A percentile compares a stretch with the other conserved stretches of the same genome.
phyloP scores from a whole-genome alignment of 2,888 invertebrate genomes.

The Nomada goodeniana region DNA sequence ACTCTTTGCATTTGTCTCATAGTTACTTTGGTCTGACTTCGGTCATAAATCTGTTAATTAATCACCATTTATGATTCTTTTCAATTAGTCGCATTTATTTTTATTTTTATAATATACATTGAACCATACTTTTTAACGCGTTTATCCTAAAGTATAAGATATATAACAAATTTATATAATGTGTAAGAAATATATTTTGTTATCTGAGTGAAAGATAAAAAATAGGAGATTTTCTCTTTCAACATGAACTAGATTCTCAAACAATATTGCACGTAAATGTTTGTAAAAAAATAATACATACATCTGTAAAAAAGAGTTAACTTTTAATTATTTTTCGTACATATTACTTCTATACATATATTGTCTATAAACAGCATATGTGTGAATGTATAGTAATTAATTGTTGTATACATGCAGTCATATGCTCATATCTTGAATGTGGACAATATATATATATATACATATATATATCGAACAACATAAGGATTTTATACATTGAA shows the following conservation, averaged over 20 bases:
- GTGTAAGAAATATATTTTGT: constrained; percentile 53
- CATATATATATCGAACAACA: constrained; percentile 45
- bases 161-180: constrained; percentile 48
- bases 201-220: constrained; percentile 43
- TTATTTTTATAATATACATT: constrained; percentile 30
- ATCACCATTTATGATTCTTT: constrained; percentile 16
- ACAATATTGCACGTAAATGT: constrained; percentile 31
- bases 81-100: constrained; percentile 25
- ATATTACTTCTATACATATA: constrained; percentile 61
- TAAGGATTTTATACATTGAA: constrained; percentile 64
- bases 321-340: constrained; percentile 73
- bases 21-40: not conserved
- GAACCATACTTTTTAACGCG: constrained; percentile 32
- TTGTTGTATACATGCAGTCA: constrained; percentile 62
- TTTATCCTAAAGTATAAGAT: constrained; percentile 39
- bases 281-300: constrained; percentile 65
- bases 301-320: constrained; percentile 67
- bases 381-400: constrained; percentile 61
- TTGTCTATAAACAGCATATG: constrained; percentile 60
- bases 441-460: constrained; percentile 61
- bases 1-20: not conserved
- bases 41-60: constrained; percentile 3
- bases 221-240: constrained; percentile 41
- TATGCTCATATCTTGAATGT: constrained; percentile 53
- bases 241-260: constrained; percentile 40